phyloP scores from a whole-genome alignment of 2,888 invertebrate genomes.

The Drosophila villosipedis region DNA sequence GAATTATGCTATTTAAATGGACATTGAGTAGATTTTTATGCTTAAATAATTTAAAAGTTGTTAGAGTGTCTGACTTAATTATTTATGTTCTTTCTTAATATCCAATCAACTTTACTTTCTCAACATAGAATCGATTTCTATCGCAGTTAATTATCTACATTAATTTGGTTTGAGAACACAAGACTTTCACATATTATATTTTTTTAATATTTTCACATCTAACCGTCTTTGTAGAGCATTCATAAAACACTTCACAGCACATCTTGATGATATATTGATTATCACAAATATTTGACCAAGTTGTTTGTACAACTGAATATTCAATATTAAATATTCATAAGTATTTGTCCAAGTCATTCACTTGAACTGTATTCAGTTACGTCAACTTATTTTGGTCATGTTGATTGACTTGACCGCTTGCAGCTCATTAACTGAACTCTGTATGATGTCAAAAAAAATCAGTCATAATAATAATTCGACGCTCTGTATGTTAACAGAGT shows the following conservation, averaged over 20 bases:
- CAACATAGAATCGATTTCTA: background rate
- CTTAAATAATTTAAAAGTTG: background rate
- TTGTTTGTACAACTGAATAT: background rate
- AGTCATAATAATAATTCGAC: conserved; percentile 26
- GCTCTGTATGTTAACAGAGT: conserved; percentile 6
- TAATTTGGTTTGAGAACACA: background rate
- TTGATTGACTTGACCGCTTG: conserved; percentile 4
- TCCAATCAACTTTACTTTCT: background rate
- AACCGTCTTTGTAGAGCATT: background rate
- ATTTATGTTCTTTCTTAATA: background rate
- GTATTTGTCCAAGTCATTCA: conserved; percentile 13
- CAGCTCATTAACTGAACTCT: conserved; percentile 11
- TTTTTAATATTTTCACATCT: background rate
- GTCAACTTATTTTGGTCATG: background rate
- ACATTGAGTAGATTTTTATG: background rate
- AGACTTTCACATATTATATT: background rate
- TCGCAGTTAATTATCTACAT: background rate
- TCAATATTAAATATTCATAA: background rate
- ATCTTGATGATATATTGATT: background rate
- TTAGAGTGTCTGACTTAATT: background rate
- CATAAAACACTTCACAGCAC: background rate
- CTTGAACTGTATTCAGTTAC: conserved; percentile 18
- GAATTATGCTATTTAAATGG: background rate
- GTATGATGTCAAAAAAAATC: conserved; percentile 18
- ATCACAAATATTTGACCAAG: conserved; percentile 7